These are phyloP conservation scores for Collichthys lucidus DNA, from an alignment of 2,113 vertebrate species.

Conservation along the genomic window DNA sequence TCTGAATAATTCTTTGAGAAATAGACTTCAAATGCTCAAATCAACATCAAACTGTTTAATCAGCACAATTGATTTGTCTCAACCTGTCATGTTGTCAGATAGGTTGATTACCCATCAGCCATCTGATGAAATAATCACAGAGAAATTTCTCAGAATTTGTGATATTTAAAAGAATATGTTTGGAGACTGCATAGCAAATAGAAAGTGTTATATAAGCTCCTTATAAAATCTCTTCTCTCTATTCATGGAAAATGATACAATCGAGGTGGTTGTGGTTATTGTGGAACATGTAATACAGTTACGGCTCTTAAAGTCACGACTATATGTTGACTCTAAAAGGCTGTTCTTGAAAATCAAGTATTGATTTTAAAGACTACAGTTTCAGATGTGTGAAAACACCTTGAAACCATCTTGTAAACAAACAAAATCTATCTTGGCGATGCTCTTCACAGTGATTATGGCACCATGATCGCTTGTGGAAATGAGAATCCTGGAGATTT, in stretches of 20 bases:
- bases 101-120: background rate
- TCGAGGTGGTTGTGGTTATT: background rate
- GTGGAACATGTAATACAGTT: background rate
- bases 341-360: background rate
- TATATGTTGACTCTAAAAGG: background rate
- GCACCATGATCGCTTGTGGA: conserved; percentile 45
- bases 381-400: conserved; percentile 14
- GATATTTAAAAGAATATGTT: background rate
- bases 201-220: too few species aligned
- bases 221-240: too few species aligned
- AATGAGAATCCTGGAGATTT: conserved; percentile 55
- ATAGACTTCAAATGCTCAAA: too few species aligned
- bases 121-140: background rate
- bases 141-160: background rate
- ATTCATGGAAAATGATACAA: background rate
- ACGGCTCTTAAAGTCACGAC: background rate
- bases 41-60: too few species aligned
- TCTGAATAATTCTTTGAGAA: too few species aligned
- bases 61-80: too few species aligned
- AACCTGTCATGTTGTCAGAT: too few species aligned
- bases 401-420: conserved; percentile 25
- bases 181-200: too few species aligned
- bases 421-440: conserved; percentile 19
- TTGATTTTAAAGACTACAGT: background rate
- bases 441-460: conserved; percentile 31